Percentiles rank a stretch among this genome's conserved stretches.
Evolutionary conservation across 2,113 vertebrate genomes (phyloP).

Genomic region (human (Homo sapiens)): GRCh38 chr19:45981501-45982000

Average conservation of each 20-base stretch:
- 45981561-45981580: slow-evolving; percentile 28
- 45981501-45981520: not conserved
- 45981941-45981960: no score
- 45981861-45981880: no score
- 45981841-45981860: fast-evolving
- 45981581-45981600: slow-evolving; percentile 40
- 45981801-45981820: not conserved
- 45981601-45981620: not conserved
- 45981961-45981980: no score
- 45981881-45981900: not conserved
- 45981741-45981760: slow-evolving; percentile 2
- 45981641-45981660: slow-evolving; percentile 67
- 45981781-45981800: not conserved
- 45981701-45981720: slow-evolving; percentile 44
- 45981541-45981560: not conserved
- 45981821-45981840: no score
- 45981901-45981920: not conserved
- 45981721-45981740: not conserved
- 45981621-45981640: slow-evolving; percentile 26
- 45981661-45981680: slow-evolving; percentile 60
- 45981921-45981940: not conserved
- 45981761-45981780: not conserved
- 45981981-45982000: no score
- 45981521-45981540: not conserved
- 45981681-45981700: slow-evolving; percentile 61